Base-by-base conservation (phyloP, 2,888 invertebrate genomes). In the Vanessa cardui region DNA sequence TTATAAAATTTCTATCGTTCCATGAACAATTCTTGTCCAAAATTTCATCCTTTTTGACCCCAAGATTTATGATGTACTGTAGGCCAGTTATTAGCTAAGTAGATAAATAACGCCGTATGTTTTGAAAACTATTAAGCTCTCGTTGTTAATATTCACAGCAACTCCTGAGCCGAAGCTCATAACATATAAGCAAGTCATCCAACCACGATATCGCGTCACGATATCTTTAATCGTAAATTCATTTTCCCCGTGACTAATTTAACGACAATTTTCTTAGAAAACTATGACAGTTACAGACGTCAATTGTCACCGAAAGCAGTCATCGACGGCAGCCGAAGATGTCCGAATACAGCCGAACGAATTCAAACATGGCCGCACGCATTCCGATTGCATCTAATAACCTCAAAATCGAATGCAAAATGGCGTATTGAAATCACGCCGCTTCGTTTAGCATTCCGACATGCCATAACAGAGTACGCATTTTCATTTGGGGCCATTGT, bases 331-430 rank as follows among this genome's bases (percentile, higher is more conserved):
- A 79, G 76, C 86, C 89, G 88, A 90, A 81, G 77, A 76, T 66
- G 68, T 39, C 85, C 88, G 89, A 90, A 89, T 84, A 86, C 72
- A 85, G 85, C 83, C 90, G 87, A 88, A 77, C 76, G 72, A 73
- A 81, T 78, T 80, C 88, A 83, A 90, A 90, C 79, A 90, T 89
- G 90, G 90, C 89, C 83, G 89, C 83, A 82, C 86, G 85, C 86
- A 90, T 87, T 87, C 89, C 90, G 92, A 91, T 91, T 90, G 92
- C 92, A 92, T 92, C 90, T 92, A 90, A 91, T 92, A 91, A 91
- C 90, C 88, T 90, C 90, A 92, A 92, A 92, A 90, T 87, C 86
- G 80, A 90, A 92, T 91, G 91, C 91, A 92, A 91, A 91, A 89
- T 89, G 88, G 86, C 88, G 88, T 87, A 90, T 89, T 89, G 88